phyloP scores from a whole-genome alignment of 2,888 invertebrate species.

The Phyllotreta striolata region DNA sequence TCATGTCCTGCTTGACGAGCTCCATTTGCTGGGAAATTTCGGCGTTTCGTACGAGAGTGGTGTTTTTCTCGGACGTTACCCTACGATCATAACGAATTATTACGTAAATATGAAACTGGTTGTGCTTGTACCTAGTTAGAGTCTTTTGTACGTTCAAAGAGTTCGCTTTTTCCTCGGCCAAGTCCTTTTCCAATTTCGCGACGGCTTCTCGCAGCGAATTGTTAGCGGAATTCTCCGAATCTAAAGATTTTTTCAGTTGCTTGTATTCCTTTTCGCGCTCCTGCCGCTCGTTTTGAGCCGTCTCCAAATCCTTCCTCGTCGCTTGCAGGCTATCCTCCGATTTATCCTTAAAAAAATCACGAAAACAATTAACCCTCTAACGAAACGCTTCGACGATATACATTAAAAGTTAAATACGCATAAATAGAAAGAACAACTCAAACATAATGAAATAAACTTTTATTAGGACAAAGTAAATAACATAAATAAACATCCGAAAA shows the following conservation, averaged over 20 bases:
- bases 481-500: slow-evolving; percentile 33
- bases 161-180: slow-evolving; percentile 65
- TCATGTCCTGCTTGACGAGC: slow-evolving; percentile 75
- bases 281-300: slow-evolving; percentile 62
- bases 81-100: slow-evolving; percentile 54
- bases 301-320: slow-evolving; percentile 58
- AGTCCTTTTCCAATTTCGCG: slow-evolving; percentile 63
- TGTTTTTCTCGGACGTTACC: slow-evolving; percentile 79
- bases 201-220: slow-evolving; percentile 63
- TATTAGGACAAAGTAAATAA: slow-evolving; percentile 42
- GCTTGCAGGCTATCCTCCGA: slow-evolving; percentile 57
- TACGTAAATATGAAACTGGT: neutral
- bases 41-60: slow-evolving; percentile 78
- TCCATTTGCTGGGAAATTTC: slow-evolving; percentile 84
- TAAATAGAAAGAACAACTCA: slow-evolving; percentile 44
- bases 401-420: slow-evolving; percentile 12
- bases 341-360: slow-evolving; percentile 50
- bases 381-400: slow-evolving; percentile 14
- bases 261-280: slow-evolving; percentile 63
- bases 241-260: slow-evolving; percentile 63
- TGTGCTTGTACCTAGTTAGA: slow-evolving; percentile 54
- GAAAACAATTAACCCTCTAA: slow-evolving; percentile 6
- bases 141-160: slow-evolving; percentile 60
- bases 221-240: slow-evolving; percentile 66
- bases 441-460: slow-evolving; percentile 43